These are phyloP conservation scores for Alcedo quadribrachys DNA, from an alignment of 2,797 vertebrate genomes.

Conservation along the genomic window DNA sequence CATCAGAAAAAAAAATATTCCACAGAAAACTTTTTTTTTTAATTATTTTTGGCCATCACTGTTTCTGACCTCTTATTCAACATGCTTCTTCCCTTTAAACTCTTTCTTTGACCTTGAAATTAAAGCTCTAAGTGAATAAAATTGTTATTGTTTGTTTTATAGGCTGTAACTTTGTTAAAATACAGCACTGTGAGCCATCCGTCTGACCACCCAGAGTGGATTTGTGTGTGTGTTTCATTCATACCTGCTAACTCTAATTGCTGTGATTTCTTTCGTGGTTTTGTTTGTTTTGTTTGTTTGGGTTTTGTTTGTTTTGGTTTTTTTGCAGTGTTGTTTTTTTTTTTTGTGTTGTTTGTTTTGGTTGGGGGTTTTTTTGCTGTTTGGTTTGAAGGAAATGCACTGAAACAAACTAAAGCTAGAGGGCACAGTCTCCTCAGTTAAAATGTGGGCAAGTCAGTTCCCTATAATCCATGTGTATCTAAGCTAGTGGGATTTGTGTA, in stretches of 20 bases:
- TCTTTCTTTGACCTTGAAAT: background rate
- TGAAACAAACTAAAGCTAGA: background rate
- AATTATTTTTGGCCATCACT: background rate
- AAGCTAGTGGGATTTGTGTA: accelerated
- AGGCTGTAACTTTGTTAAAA: background rate
- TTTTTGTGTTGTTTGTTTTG: no score
- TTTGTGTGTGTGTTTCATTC: background rate
- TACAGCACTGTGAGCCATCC: background rate
- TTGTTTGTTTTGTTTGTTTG: no score
- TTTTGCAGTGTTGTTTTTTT: background rate
- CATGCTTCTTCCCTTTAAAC: background rate
- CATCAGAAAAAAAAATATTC: background rate
- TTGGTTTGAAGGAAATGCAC: background rate
- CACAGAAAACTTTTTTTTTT: background rate
- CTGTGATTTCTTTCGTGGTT: background rate
- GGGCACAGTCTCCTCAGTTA: background rate
- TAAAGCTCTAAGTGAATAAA: background rate
- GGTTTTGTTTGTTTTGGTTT: no score
- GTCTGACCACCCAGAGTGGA: background rate
- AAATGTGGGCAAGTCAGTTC: background rate
- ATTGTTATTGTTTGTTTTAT: accelerated
- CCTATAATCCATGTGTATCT: accelerated
- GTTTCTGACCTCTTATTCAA: background rate
- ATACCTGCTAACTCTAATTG: background rate
- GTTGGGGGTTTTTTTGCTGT: no score